Conservation (phyloP, 2,797 vertebrate species). For the Sus cebifrons region DNA sequence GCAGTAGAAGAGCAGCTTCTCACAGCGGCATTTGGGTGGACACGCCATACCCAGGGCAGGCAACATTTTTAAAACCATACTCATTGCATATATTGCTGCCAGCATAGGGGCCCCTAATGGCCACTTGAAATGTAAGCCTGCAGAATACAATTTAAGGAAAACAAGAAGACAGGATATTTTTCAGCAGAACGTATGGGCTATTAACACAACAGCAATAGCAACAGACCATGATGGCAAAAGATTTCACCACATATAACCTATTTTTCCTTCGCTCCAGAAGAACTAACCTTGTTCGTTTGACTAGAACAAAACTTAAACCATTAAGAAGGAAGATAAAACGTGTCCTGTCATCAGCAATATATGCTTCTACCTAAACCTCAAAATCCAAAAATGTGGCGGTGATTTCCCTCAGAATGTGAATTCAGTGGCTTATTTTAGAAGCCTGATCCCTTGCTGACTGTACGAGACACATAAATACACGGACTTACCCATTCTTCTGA, state of each 20-base stretch:
- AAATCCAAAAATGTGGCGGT: constrained; percentile 75
- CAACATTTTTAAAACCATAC: constrained; percentile 98
- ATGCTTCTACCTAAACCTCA: constrained; percentile 84
- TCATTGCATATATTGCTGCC: constrained; percentile 98
- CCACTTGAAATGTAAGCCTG: constrained; percentile 99
- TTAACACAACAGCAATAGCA: constrained; percentile 58
- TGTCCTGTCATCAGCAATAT: constrained; percentile 74
- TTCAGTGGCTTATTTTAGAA: constrained; percentile 83
- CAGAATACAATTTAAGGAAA: constrained; percentile 93
- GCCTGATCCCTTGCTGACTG: constrained; percentile 75
- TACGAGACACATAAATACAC: constrained; percentile 92
- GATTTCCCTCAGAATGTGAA: constrained; percentile 81
- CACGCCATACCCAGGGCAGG: constrained; percentile 98
- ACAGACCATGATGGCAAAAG: constrained; percentile 88
- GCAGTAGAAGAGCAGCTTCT: constrained; percentile 99
- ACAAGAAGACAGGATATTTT: constrained; percentile 93
- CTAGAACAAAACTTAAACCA: constrained; percentile 79
- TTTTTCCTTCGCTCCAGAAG: constrained; percentile 90
- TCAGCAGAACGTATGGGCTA: constrained; percentile 88
- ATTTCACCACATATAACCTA: constrained; percentile 90
- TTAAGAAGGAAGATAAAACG: constrained; percentile 80
- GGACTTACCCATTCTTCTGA: constrained; percentile 99
- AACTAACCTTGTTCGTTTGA: constrained; percentile 85
- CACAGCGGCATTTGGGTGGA: constrained; percentile 99
- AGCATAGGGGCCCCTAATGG: constrained; percentile 99